A percentile compares a stretch with the other conserved stretches of the same genome.
Conservation (phyloP, 2,888 invertebrate genomes). For the Hirtodrosophila duncani region DNA sequence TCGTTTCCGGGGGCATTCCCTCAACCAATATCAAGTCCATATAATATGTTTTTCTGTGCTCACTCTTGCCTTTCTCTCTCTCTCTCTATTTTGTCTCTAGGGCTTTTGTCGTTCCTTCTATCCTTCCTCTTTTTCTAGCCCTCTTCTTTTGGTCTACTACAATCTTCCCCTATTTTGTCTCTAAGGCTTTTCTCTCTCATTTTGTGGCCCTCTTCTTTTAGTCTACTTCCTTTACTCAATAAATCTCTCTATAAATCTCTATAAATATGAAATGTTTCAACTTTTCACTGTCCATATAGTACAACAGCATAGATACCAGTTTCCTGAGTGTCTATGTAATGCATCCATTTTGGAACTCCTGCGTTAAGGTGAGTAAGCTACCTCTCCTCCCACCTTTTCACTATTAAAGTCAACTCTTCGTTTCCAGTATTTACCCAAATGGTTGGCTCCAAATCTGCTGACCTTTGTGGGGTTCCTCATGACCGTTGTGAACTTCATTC, state of each 20-base stretch:
- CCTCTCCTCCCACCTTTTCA: neutral
- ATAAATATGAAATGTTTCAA: slow-evolving; percentile 14
- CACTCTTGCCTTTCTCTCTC: too few relatives aligned
- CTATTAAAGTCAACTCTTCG: neutral
- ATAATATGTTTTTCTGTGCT: too few relatives aligned
- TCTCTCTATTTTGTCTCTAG: too few relatives aligned
- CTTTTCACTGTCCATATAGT: slow-evolving; percentile 83
- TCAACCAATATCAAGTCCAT: too few relatives aligned
- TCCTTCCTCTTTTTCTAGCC: too few relatives aligned
- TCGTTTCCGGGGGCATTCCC: too few relatives aligned
- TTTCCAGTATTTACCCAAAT: slow-evolving; percentile 92
- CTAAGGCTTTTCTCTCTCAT: too few relatives aligned
- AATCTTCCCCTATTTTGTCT: too few relatives aligned
- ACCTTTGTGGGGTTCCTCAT: slow-evolving; percentile 97
- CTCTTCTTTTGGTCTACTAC: too few relatives aligned
- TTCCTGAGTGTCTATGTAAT: slow-evolving; percentile 97
- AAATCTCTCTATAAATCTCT: slow-evolving; percentile 1
- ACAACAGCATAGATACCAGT: slow-evolving; percentile 96
- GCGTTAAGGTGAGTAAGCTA: slow-evolving; percentile 89
- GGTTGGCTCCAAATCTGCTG: slow-evolving; percentile 97
- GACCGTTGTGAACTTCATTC: slow-evolving; percentile 90
- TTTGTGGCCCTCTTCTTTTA: too few relatives aligned
- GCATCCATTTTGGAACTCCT: slow-evolving; percentile 99
- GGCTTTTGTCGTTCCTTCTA: too few relatives aligned
- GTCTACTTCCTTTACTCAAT: too few relatives aligned